A percentile compares a stretch with the other conserved stretches of the same genome.
Conservation (phyloP, 2,113 vertebrate genomes). For the Meles meles region DNA sequence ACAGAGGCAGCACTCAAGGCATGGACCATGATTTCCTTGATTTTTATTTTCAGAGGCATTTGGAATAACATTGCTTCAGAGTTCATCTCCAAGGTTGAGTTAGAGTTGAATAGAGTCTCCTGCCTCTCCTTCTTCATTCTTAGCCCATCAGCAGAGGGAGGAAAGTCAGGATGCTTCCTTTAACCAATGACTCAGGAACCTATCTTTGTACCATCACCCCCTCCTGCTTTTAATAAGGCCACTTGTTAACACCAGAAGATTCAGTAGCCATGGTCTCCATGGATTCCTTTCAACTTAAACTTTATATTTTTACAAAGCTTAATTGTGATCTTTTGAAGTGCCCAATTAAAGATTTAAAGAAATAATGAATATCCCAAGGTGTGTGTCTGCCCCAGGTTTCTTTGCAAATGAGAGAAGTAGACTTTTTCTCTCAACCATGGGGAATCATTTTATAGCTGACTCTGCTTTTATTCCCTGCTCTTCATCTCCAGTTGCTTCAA, state of each 20-base stretch:
- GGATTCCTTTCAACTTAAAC: conserved; percentile 33
- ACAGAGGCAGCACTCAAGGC: background rate
- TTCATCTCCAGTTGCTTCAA: background rate
- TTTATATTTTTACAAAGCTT: conserved; percentile 31
- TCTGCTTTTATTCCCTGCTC: conserved; percentile 25
- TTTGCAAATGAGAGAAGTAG: background rate
- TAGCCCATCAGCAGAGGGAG: background rate
- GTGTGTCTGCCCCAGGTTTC: background rate
- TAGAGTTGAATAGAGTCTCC: background rate
- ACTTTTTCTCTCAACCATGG: background rate
- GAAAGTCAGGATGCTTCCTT: background rate
- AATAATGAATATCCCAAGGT: background rate
- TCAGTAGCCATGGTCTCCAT: background rate
- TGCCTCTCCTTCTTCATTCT: background rate
- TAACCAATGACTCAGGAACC: background rate
- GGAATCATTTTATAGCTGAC: background rate
- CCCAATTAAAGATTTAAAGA: conserved; percentile 50
- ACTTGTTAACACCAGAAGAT: background rate
- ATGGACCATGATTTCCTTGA: background rate
- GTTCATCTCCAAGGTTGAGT: background rate
- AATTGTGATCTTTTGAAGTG: conserved; percentile 42
- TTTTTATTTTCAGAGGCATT: background rate
- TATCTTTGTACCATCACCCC: background rate
- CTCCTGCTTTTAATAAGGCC: conserved; percentile 46
- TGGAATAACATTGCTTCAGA: background rate